Evolutionary conservation across 1,140 invertebrate species (phyloP), one percentile per base, ranked within the genome.

Genomic region (Charaxes varanes): DNA sequence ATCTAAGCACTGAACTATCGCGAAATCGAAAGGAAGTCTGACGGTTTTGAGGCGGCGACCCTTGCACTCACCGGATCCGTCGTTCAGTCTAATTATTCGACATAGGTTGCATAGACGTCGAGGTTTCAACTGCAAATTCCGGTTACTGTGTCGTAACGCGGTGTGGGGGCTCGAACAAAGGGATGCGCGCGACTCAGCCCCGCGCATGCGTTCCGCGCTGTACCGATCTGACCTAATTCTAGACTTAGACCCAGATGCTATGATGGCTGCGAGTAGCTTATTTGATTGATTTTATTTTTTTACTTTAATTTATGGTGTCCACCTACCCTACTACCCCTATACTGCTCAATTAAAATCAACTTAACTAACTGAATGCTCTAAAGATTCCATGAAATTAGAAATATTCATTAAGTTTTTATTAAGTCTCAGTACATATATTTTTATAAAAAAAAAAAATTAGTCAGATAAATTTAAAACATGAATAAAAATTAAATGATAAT

Each of bases 1-100:
- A 71, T 70, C 58, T 64, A 74, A 67, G 66, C 63, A 64, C 60
- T 61, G 62, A 54, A 57, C 52, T 63, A 69, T 63, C 49, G 49
- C 48, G 49, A 40, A 32, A 44, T 28, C 21, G 31, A 23, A 43
- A 10, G 16, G 16, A 21, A 38, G 8, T 19, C 19, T 16, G 18
- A 28, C 38, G 28, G 27, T n/a, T 19, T n/a, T 16, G 5, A 12
- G n/a, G 31, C 34, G 22, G 38, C 48, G 40, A 40, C 38, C 45
- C 44, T 10, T 30, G 44, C 53, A 78, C 74, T 79, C 65, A 79
- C 74, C 73, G 56, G 49, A 15, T 38, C 26, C 18, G 21, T 28
- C 17, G 27, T 16, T 22, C 17, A 22, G 41, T 40, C 22, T 43
- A 46, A 43, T 44, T 47, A 42, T 42, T 47, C 26, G 28, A 46